Base-by-base conservation (phyloP, 2,113 vertebrate genomes). In the Ciconia maguari region DNA sequence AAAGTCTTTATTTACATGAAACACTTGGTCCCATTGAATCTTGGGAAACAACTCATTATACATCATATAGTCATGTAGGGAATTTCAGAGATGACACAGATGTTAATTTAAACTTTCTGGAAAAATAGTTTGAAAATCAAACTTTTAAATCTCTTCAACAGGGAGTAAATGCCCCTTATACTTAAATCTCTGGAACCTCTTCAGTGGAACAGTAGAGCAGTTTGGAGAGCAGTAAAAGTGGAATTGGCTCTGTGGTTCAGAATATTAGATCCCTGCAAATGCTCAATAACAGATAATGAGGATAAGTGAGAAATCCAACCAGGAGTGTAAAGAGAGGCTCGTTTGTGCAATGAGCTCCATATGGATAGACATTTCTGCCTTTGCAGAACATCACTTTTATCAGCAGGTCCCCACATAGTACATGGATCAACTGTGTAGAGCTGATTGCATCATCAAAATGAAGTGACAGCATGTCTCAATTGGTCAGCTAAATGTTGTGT, bases 311-410 rank as follows among this genome's bases (percentile, higher is more conserved):
- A 97, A 96, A 96, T 94, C 89, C 87, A 93, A 62, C 78, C 87
- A 96, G 70, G 95, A 94, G 87, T 76, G 54, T 91, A 94, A 96
- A 96, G 90, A 91, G 91, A 91, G 78, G 70, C 87, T 95, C 20
- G 2, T 96, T 96, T 54, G 89, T 87, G 49, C 93, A 93, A 94
- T 77, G 92, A 96, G 78, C 92, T 96, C 96, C 96, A 96, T 96
- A 96, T 97, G 96, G 96, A 76, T 72, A 96, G 84, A 72, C 75
- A 85, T 95, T 96, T 91, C 94, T 95, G 93, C 91, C 80, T 80
- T 93, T 91, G 58, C 87, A 90, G 75, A 96, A 60, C 66, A 85
- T 91, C 70, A 26, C 70, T 96, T 85, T 70, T 89, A 62, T 65
- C 96, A 97, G 94, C 93, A 85, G 94, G 90, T 95, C 90, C 54